These are phyloP conservation scores for Drepanosiphum platanoidis DNA, from an alignment of 2,888 invertebrate species.

Conservation along the genomic window DNA sequence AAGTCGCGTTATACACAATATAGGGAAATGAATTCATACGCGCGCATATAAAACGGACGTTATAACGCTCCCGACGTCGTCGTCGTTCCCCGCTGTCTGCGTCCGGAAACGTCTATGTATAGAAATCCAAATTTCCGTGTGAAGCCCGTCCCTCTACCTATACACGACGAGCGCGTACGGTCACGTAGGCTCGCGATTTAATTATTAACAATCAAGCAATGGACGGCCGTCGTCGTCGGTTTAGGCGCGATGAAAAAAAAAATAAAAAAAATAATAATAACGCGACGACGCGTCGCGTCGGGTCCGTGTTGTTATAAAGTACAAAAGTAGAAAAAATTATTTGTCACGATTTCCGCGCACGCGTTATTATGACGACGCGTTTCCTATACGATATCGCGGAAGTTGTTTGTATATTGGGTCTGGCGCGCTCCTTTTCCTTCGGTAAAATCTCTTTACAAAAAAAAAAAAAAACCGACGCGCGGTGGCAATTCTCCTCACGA, in stretches of 20 bases:
- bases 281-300: neutral
- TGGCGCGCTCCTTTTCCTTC: slow-evolving; percentile 9
- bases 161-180: neutral
- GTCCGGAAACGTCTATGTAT: neutral
- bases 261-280: neutral
- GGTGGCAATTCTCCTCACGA: slow-evolving; percentile 55
- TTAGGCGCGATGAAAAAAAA: neutral
- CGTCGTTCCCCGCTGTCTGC: neutral
- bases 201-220: slow-evolving; percentile 1
- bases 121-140: slow-evolving; percentile 2
- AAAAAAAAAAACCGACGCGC: slow-evolving; percentile 16
- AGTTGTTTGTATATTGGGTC: neutral
- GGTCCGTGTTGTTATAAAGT: no score
- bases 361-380: neutral
- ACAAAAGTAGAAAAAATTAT: neutral
- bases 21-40: neutral
- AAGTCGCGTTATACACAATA: neutral
- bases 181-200: neutral
- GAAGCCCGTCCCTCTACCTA: neutral
- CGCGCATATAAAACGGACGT: neutral
- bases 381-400: neutral
- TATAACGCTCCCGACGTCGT: neutral
- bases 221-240: neutral
- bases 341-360: slow-evolving; percentile 18
- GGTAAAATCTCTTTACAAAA: neutral